Base-by-base conservation (phyloP, 2,888 invertebrate species). In the Chironomus tentans region DNA sequence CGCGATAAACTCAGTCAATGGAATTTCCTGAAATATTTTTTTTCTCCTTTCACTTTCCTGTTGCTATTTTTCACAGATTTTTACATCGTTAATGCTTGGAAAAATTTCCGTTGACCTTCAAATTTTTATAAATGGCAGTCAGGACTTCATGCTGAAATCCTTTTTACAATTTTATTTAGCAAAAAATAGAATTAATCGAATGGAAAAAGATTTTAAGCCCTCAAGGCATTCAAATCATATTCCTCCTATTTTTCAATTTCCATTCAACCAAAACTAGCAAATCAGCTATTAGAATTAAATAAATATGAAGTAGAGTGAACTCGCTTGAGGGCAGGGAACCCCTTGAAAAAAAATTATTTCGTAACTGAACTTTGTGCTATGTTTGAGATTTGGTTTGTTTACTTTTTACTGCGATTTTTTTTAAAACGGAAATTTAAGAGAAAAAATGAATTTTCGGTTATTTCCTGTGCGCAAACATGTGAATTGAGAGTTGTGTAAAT, bases 101-200 rank as follows among this genome's bases (percentile, higher is more conserved):
- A 65, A 65, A 15, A 65, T 65, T 65, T 65, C 22, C 62, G 62
- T 65, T 65, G 62, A 65, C 62, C 62, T 65, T 65, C 21, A 21
- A 65, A 4, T 22, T 2, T 65, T 5, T 1, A 12, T 4, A 21
- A 65, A 65, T 22, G 12, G 10, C 12, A 24, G 21, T 15, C 18
- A 65, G 62, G 22, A 21, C 21, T 65, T 65, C 62, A 65, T 65
- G 62, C 62, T 65, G 22, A 65, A 28, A 65, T 65, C 62, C 22
- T 65, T 65, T 65, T 21, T 65, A 22, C 12, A 22, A 1, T n/a
- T 13, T 6, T 6, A 15, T 28, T 28, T 5, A 4, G 3, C 13
- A 2, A 50, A 15, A 50, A 50, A 21, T 65, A 2, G 12, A 65
- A 65, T 65, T 12, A 24, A 65, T 22, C 12, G 62, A 22, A 65